A percentile compares a stretch with the other conserved stretches of the same genome.
Evolutionary conservation across 1,140 invertebrate species (phyloP).

Genomic region (Megalonaias nervosa): DNA sequence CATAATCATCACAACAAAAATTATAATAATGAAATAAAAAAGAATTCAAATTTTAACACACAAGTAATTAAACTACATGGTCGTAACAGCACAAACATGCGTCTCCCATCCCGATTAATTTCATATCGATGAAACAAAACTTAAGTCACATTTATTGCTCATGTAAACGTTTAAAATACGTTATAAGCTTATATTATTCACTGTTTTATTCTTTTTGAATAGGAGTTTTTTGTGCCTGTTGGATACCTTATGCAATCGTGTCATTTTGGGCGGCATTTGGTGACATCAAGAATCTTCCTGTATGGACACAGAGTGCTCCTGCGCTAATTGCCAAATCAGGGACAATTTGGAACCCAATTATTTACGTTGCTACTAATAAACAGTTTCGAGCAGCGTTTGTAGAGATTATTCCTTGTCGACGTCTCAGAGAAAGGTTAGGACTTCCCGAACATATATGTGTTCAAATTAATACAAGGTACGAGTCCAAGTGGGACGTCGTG

Average conservation of each 20-base stretch:
- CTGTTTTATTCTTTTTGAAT: background rate
- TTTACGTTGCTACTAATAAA: constrained; percentile 52
- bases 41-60: too few relatives aligned
- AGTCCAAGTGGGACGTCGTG: too few relatives aligned
- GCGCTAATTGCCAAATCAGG: constrained; percentile 46
- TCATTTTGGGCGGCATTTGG: constrained; percentile 37
- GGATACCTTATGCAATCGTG: constrained; percentile 50
- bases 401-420: constrained; percentile 28
- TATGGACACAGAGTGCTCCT: constrained; percentile 23
- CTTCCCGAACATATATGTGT: background rate
- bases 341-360: constrained; percentile 50
- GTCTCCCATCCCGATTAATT: too few relatives aligned
- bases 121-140: too few relatives aligned
- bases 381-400: constrained; percentile 44
- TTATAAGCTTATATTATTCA: constrained; percentile 15
- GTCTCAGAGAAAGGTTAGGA: constrained; percentile 10
- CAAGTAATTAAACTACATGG: too few relatives aligned
- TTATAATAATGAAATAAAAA: too few relatives aligned
- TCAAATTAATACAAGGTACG: background rate
- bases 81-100: too few relatives aligned
- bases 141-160: too few relatives aligned
- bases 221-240: constrained; percentile 41
- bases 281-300: constrained; percentile 10
- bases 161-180: constrained; percentile 6
- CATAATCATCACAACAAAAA: too few relatives aligned